Conservation (phyloP, 2,888 invertebrate genomes). For the Lithodes maja region DNA sequence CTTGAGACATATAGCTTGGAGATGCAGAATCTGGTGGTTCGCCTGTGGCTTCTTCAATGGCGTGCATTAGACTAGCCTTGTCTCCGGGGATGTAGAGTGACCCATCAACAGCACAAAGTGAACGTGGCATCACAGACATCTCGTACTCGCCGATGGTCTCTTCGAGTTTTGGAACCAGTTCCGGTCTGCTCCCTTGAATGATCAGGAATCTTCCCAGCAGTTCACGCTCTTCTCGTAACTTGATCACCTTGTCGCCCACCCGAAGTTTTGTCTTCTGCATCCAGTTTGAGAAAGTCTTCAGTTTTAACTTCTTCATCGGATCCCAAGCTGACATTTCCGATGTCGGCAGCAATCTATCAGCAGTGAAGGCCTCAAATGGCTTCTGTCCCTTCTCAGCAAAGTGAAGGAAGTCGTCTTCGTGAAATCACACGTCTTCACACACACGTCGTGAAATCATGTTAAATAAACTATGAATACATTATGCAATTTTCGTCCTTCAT, state of each 20-base stretch:
- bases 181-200: slow-evolving; percentile 40
- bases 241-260: slow-evolving; percentile 19
- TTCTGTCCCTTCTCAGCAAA: slow-evolving; percentile 21
- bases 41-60: background rate
- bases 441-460: too few species aligned
- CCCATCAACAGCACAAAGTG: slow-evolving; percentile 24
- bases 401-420: background rate
- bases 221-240: slow-evolving; percentile 38
- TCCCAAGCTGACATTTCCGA: slow-evolving; percentile 13
- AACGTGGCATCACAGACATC: slow-evolving; percentile 15
- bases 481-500: too few species aligned
- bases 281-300: slow-evolving; percentile 21
- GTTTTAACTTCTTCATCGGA: slow-evolving; percentile 27
- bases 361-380: background rate
- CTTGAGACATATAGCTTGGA: background rate
- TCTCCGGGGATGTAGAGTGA: slow-evolving; percentile 23
- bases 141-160: slow-evolving; percentile 18
- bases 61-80: slow-evolving; percentile 15
- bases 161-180: slow-evolving; percentile 27
- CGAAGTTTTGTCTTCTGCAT: slow-evolving; percentile 9
- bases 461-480: too few species aligned
- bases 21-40: background rate
- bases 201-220: slow-evolving; percentile 32
- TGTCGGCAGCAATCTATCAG: slow-evolving; percentile 15
- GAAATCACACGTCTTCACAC: too few species aligned